These are phyloP conservation scores for Gephyroberyx darwinii DNA, from an alignment of 2,797 vertebrate species.

Conservation along the genomic window DNA sequence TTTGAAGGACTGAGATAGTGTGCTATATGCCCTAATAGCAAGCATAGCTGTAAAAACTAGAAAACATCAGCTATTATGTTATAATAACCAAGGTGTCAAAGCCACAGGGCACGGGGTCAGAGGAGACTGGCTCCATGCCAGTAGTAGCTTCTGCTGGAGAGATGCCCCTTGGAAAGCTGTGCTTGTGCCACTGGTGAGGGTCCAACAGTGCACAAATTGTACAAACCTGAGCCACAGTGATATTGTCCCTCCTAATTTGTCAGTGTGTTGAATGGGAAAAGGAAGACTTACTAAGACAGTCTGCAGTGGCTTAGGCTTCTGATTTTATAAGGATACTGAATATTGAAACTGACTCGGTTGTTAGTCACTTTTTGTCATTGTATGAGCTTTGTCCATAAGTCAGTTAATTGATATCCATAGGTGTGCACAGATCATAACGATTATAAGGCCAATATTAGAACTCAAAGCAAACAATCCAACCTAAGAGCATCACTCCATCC, in stretches of 20 bases:
- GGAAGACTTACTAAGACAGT: no score
- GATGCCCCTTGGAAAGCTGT: neutral
- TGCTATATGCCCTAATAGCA: no score
- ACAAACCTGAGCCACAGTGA: neutral
- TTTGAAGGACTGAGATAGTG: no score
- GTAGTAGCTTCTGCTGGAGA: neutral
- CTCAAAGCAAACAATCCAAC: constrained; percentile 48
- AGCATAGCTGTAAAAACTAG: no score
- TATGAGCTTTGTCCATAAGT: constrained; percentile 31
- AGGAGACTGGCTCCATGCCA: neutral
- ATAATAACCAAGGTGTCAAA: neutral
- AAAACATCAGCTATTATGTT: neutral
- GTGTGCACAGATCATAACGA: constrained; percentile 29
- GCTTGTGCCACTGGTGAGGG: neutral
- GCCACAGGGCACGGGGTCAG: neutral
- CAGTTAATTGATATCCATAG: constrained; percentile 11
- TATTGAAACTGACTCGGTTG: neutral
- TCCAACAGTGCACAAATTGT: neutral
- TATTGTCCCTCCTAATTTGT: neutral
- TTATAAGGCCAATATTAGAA: constrained; percentile 44
- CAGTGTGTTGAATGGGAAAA: no score
- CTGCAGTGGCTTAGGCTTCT: neutral
- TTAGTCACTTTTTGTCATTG: constrained; percentile 7
- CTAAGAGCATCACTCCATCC: constrained; percentile 54
- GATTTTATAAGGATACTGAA: neutral